Evolutionary conservation across 2,888 invertebrate species (phyloP).

Genomic region (Penaeus monodon): DNA sequence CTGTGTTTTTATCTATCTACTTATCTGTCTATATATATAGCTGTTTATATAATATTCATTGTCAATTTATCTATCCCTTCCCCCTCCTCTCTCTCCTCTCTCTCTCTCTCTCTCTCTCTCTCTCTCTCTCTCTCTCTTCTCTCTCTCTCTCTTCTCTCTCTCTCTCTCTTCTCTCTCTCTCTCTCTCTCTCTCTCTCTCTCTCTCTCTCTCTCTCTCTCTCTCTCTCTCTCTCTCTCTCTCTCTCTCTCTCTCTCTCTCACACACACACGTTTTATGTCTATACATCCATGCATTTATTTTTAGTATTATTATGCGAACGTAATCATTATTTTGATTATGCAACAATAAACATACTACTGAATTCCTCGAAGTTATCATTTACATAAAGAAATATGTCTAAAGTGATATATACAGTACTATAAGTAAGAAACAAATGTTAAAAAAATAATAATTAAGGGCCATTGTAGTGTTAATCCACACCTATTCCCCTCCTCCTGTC

Average conservation of each 20-base stretch:
- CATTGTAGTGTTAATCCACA: too few relatives aligned
- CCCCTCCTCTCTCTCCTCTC: too few relatives aligned
- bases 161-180: slow-evolving; percentile 5
- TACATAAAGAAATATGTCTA: slow-evolving; percentile 1
- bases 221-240: slow-evolving; percentile 11
- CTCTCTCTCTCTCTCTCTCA: background rate
- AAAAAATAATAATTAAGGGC: background rate
- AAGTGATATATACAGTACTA: background rate
- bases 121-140: too few relatives aligned
- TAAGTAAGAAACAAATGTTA: background rate
- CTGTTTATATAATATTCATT: too few relatives aligned
- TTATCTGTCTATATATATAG: too few relatives aligned
- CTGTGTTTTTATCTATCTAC: too few relatives aligned
- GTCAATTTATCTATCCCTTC: too few relatives aligned
- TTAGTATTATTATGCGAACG: too few relatives aligned
- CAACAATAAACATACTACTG: background rate
- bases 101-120: too few relatives aligned
- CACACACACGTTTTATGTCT: too few relatives aligned
- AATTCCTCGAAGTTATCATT: background rate
- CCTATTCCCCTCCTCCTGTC: too few relatives aligned
- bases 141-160: background rate
- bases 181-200: background rate
- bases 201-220: background rate
- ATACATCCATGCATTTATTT: too few relatives aligned
- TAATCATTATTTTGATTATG: background rate